Evolutionary conservation across 2,797 vertebrate genomes (phyloP).

Genomic region (Anolis apletophallus): DNA sequence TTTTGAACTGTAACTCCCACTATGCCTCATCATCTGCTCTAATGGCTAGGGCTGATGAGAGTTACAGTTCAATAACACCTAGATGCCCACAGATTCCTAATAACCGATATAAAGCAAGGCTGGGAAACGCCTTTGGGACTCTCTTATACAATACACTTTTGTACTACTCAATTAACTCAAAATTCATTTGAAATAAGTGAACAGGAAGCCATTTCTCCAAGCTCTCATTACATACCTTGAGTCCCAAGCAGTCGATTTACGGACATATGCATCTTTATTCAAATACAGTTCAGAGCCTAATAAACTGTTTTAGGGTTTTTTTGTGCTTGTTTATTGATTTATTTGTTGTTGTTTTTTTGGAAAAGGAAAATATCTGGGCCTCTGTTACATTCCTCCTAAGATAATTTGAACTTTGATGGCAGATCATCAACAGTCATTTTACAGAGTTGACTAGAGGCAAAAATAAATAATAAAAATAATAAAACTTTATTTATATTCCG

Average conservation of each 20-base stretch:
- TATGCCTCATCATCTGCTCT: background rate
- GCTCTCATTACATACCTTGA: background rate
- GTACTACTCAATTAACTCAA: background rate
- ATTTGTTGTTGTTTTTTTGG: no score
- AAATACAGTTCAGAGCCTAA: background rate
- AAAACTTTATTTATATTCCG: no score
- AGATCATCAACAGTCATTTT: background rate
- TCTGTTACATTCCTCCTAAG: background rate
- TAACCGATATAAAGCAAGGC: no score
- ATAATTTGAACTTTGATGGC: background rate
- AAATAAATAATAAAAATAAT: no score
- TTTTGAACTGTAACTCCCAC: background rate
- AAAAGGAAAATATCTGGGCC: background rate
- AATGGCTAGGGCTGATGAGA: background rate
- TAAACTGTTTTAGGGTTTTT: background rate
- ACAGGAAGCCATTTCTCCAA: background rate
- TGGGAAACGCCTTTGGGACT: no score
- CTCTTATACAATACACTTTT: background rate
- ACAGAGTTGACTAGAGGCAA: no score
- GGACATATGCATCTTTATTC: background rate
- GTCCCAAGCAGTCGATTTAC: background rate
- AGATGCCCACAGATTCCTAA: background rate
- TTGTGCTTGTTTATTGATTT: background rate
- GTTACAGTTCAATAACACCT: background rate
- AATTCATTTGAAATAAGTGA: background rate